Evolutionary conservation across 2,113 vertebrate genomes (phyloP).

Genomic region (Melanocharis versteri): DNA sequence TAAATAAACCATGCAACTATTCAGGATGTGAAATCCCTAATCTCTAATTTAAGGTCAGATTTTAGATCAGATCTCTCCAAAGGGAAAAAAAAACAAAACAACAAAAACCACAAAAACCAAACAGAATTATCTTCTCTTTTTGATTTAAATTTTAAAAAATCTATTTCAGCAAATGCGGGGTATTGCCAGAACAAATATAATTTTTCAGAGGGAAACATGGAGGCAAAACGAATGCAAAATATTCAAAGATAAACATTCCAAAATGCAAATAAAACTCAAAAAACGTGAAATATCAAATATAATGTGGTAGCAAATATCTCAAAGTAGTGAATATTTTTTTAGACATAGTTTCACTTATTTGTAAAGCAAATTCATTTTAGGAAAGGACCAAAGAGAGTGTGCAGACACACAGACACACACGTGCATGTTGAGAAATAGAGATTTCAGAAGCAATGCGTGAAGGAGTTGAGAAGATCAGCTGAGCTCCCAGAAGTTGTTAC

Average conservation of each 20-base stretch:
- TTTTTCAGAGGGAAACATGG: not conserved
- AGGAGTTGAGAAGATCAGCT: not conserved
- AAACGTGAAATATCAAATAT: not conserved
- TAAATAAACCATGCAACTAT: not conserved
- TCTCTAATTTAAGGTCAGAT: not conserved
- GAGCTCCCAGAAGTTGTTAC: not conserved
- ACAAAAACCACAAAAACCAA: no score
- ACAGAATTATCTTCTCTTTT: not conserved
- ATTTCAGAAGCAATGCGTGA: not conserved
- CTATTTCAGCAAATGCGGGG: not conserved
- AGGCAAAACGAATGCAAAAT: not conserved
- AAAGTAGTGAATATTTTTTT: not conserved
- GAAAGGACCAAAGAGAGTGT: not conserved
- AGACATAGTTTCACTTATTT: not conserved
- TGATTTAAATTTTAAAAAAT: not conserved
- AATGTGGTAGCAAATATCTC: not conserved
- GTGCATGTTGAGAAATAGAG: not conserved
- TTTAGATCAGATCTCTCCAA: not conserved
- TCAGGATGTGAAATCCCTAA: not conserved
- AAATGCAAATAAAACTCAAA: not conserved
- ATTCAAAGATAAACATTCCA: not conserved
- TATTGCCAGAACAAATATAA: not conserved
- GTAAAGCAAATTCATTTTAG: not conserved
- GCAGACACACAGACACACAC: rapidly evolving
- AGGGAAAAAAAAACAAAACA: not conserved